A percentile compares a stretch with the other conserved stretches of the same genome.
phyloP scores from a whole-genome alignment of 2,888 invertebrate species.

The Apotomis betuletana region DNA sequence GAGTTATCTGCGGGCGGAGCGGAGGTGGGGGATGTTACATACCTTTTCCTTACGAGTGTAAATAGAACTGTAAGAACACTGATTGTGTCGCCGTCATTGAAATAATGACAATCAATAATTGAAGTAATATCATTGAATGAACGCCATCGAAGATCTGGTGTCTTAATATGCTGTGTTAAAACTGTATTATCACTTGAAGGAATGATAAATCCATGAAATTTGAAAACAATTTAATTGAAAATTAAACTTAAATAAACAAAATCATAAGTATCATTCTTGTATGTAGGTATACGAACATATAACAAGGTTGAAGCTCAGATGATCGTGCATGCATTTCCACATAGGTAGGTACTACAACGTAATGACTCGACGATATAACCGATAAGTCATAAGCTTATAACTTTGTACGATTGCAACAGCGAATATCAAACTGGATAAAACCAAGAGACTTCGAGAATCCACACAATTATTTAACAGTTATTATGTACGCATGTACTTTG shows the following conservation, averaged over 20 bases:
- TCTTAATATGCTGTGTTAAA: too few relatives aligned
- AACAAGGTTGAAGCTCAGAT: not conserved
- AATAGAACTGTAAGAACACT: too few relatives aligned
- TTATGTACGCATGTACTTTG: too few relatives aligned
- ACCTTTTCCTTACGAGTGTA: too few relatives aligned
- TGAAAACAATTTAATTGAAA: not conserved
- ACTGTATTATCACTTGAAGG: too few relatives aligned
- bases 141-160: too few relatives aligned
- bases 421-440: slow-evolving; percentile 14
- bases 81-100: too few relatives aligned
- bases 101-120: too few relatives aligned
- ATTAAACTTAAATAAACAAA: not conserved
- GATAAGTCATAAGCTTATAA: slow-evolving; percentile 22
- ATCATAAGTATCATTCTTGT: not conserved
- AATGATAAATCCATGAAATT: too few relatives aligned
- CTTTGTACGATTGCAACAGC: slow-evolving; percentile 14
- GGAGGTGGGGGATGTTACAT: too few relatives aligned
- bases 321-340: slow-evolving; percentile 31
- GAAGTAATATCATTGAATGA: too few relatives aligned
- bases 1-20: too few relatives aligned
- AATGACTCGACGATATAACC: slow-evolving; percentile 29
- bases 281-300: not conserved
- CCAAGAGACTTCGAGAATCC: not conserved
- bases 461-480: slow-evolving; percentile 4
- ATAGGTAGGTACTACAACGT: slow-evolving; percentile 6